These are phyloP conservation scores for Vesta saturnalis DNA, from an alignment of 2,888 invertebrate species.

Conservation along the genomic window DNA sequence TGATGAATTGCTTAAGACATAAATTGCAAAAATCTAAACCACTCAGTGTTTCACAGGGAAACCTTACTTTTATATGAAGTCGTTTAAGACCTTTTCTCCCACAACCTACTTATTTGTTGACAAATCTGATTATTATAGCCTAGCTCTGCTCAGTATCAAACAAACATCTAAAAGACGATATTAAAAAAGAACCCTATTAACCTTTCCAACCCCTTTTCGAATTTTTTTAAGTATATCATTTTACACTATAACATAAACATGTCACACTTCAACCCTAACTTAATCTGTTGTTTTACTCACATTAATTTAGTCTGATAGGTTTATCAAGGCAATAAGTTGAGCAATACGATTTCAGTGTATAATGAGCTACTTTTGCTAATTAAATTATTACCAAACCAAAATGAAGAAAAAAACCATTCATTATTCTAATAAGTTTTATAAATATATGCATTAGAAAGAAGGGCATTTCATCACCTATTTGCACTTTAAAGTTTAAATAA, in stretches of 20 bases:
- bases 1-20: too few species aligned
- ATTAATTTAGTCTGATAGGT: constrained; percentile 24
- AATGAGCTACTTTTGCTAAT: not conserved
- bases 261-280: constrained; percentile 28
- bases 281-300: constrained; percentile 26
- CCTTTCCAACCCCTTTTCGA: not conserved
- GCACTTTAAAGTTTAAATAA: constrained; percentile 26
- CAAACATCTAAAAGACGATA: too few species aligned
- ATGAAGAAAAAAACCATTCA: constrained; percentile 10
- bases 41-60: too few species aligned
- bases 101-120: too few species aligned
- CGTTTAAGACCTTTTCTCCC: too few species aligned
- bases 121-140: too few species aligned
- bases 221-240: constrained; percentile 13
- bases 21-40: too few species aligned
- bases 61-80: too few species aligned
- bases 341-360: not conserved
- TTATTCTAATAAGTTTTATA: constrained; percentile 14
- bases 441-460: constrained; percentile 21
- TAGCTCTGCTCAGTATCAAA: too few species aligned
- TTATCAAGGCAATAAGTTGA: not conserved
- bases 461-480: constrained; percentile 26
- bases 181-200: not conserved
- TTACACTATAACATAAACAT: constrained; percentile 26
- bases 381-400: not conserved